Evolutionary conservation across 2,888 invertebrate genomes (phyloP).

Genomic region (Camptogramma bilineatum): DNA sequence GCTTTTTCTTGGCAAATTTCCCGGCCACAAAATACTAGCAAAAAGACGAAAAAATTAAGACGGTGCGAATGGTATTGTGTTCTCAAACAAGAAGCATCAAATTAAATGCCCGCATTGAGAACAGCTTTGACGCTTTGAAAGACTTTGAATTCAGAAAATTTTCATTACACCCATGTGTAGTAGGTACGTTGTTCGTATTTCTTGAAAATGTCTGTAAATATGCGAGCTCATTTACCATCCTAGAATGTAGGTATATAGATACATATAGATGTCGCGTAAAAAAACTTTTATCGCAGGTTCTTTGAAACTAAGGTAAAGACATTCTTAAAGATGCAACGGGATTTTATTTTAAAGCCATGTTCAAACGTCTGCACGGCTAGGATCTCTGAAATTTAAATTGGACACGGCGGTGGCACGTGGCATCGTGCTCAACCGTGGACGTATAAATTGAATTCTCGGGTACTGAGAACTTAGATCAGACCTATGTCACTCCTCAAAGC

Average conservation of each 20-base stretch:
- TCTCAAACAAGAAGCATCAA: neutral
- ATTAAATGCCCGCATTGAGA: neutral
- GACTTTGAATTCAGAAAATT: too few species aligned
- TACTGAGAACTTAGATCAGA: constrained; percentile 30
- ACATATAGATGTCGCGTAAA: too few species aligned
- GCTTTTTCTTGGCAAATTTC: constrained; percentile 1
- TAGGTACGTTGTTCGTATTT: neutral
- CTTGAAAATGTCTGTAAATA: too few species aligned
- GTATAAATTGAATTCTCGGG: constrained; percentile 58
- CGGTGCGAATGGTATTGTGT: neutral
- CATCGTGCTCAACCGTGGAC: constrained; percentile 35
- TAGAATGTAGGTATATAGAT: too few species aligned
- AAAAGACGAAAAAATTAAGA: neutral
- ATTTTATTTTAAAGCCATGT: constrained; percentile 37
- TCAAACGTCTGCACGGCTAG: constrained; percentile 29
- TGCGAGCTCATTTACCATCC: too few species aligned
- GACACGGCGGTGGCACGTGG: constrained; percentile 49
- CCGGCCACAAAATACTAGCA: neutral
- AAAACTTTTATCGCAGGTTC: neutral
- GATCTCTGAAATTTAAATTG: constrained; percentile 57
- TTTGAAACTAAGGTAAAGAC: constrained; percentile 19
- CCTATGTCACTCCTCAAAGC: constrained; percentile 12
- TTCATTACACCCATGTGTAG: neutral
- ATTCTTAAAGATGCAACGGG: constrained; percentile 40
- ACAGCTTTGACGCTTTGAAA: neutral